These are phyloP conservation scores for Axea sp. DNA, from an alignment of 2,888 invertebrate genomes.

Conservation along the genomic window DNA sequence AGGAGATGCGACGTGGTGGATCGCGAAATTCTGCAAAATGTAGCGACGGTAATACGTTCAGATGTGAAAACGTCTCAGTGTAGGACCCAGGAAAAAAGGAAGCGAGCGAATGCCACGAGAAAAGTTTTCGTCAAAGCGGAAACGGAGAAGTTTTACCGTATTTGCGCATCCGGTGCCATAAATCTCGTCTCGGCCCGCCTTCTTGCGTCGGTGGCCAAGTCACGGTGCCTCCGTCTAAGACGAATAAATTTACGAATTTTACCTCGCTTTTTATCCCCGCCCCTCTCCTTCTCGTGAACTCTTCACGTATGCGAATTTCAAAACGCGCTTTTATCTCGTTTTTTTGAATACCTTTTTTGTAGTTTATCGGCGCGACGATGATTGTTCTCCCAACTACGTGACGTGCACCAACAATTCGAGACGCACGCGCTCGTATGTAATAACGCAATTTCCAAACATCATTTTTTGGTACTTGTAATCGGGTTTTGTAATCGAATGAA, in stretches of 20 bases:
- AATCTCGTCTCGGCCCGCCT: constrained; percentile 73
- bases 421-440: constrained; percentile 9
- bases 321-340: constrained; percentile 54
- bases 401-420: constrained; percentile 20
- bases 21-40: constrained; percentile 62
- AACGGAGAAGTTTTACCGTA: constrained; percentile 78
- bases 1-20: constrained; percentile 42
- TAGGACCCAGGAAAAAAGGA: constrained; percentile 46
- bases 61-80: constrained; percentile 56
- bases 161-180: constrained; percentile 78
- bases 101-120: constrained; percentile 63
- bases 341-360: constrained; percentile 25
- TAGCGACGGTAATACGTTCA: constrained; percentile 59
- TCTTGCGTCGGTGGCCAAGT: constrained; percentile 70
- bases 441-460: constrained; percentile 18
- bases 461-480: constrained; percentile 24
- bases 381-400: constrained; percentile 31
- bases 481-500: constrained; percentile 13
- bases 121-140: constrained; percentile 78
- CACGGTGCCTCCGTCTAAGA: constrained; percentile 64
- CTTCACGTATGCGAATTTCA: constrained; percentile 19
- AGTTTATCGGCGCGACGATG: constrained; percentile 17
- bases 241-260: constrained; percentile 56
- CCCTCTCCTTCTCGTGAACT: constrained; percentile 9
- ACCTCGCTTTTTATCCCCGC: constrained; percentile 51